phyloP scores from a whole-genome alignment of 2,888 invertebrate genomes.

The Lutraria lutraria region DNA sequence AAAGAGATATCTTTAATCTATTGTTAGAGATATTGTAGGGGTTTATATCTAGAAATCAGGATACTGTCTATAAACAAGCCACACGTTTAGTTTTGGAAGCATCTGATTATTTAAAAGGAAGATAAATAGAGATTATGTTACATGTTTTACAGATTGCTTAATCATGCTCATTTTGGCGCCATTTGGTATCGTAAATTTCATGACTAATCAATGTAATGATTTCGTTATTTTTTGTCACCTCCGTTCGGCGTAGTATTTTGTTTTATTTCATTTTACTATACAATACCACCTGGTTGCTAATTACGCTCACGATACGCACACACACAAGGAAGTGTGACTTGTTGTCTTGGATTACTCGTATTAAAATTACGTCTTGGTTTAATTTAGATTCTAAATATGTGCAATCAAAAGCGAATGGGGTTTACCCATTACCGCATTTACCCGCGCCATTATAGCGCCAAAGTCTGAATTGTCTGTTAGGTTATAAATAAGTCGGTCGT shows the following conservation, averaged over 20 bases:
- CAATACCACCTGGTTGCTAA: neutral
- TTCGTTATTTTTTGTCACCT: too few species aligned
- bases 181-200: neutral
- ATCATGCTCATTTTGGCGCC: slow-evolving; percentile 23
- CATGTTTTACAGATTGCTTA: neutral
- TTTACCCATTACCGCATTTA: neutral
- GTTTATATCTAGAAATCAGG: neutral
- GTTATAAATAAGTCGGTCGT: too few species aligned
- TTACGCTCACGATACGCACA: neutral
- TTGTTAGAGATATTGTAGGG: neutral
- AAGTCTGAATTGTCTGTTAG: too few species aligned
- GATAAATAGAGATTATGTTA: neutral
- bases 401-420: neutral
- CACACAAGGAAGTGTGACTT: slow-evolving; percentile 2
- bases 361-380: neutral
- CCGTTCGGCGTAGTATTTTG: too few species aligned
- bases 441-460: neutral
- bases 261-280: too few species aligned
- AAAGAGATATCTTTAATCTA: neutral
- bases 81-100: slow-evolving; percentile 2
- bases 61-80: neutral
- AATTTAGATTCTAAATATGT: neutral
- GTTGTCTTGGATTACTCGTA: neutral
- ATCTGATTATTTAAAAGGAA: neutral
- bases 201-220: neutral